Conservation (phyloP, 2,113 vertebrate species). For the Lonchura striata region DNA sequence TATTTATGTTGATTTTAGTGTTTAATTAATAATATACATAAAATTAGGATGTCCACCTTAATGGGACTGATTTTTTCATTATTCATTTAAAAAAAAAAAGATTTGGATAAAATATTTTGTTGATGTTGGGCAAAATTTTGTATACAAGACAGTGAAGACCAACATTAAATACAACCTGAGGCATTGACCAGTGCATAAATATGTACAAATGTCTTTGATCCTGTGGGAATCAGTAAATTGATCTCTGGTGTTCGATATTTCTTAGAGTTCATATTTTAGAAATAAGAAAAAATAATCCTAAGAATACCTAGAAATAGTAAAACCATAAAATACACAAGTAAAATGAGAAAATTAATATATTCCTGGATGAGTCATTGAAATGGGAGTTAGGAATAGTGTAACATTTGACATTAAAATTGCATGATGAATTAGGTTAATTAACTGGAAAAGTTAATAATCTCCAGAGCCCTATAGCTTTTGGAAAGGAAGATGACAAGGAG, state of each 20-base stretch:
- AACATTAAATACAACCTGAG: not conserved
- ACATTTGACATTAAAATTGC: constrained; percentile 47
- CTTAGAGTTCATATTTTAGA: not conserved
- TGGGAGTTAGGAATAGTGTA: constrained; percentile 29
- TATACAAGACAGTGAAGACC: not conserved
- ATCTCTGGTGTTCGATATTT: not conserved
- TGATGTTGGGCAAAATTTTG: not conserved
- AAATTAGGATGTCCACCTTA: not conserved
- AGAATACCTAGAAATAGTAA: not conserved
- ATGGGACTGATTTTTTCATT: not conserved
- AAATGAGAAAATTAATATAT: constrained; percentile 25
- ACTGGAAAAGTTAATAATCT: constrained; percentile 48
- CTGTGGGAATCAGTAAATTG: not conserved
- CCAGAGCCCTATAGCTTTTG: not conserved
- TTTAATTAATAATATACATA: not conserved
- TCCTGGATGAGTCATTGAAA: constrained; percentile 27
- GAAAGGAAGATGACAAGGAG: not conserved
- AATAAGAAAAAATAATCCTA: not conserved
- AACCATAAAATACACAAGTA: not conserved
- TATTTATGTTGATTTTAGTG: not conserved
- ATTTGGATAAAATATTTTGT: not conserved
- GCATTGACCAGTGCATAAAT: not conserved
- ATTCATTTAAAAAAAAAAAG: not conserved
- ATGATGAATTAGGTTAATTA: constrained; percentile 65
- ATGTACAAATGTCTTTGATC: not conserved